Base-by-base conservation (phyloP, 2,797 vertebrate species). In the Lepus townsendii region DNA sequence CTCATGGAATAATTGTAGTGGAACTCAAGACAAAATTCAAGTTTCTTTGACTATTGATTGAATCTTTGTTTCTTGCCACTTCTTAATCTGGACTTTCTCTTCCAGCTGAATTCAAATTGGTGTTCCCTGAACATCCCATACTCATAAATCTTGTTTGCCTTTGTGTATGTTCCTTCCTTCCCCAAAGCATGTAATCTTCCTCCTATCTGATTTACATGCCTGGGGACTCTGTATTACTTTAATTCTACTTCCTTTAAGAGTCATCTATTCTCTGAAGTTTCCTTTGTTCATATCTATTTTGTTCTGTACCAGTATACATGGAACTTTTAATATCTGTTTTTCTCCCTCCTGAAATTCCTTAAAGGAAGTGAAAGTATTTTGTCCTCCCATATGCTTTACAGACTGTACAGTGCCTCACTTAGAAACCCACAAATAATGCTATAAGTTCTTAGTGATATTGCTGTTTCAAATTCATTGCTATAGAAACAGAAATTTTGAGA, bases 401-500 rank as follows among this genome's bases (percentile, higher is more conserved):
- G 32, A 11, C 32, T 71, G 12, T 7, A 57, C 12, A 32, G 10
- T 80, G 22, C 19, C 7, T 6, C 9, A 38, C 5, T 17, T n/a
- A 62, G 42, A 75, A 65, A 83, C 22, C 77, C 32, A 42, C 72
- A 32, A 78, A 65, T 83, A 32, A 71, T 60, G 12, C 9, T 66
- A 12, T 1, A 68, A 1, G 35, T 24, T 92, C 86, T 83, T 83
- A 79, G 62, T 66, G 42, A 26, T 42, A 0, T 57, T 26, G 50
- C 20, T 88, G 22, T 73, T 92, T 54, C 30, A 94, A 72, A 78
- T 96, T 73, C 50, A 92, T 83, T 77, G 50, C 4, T 72, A 35
- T 32, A 78, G 38, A 89, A 57, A 93, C 22, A 88, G 27, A 66
- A 76, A 60, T 91, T 93, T 95, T 94, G 9, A 90, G 30, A 91